These are phyloP conservation scores for Drosophila asahinai DNA, from an alignment of 1,140 invertebrate species.

Conservation along the genomic window DNA sequence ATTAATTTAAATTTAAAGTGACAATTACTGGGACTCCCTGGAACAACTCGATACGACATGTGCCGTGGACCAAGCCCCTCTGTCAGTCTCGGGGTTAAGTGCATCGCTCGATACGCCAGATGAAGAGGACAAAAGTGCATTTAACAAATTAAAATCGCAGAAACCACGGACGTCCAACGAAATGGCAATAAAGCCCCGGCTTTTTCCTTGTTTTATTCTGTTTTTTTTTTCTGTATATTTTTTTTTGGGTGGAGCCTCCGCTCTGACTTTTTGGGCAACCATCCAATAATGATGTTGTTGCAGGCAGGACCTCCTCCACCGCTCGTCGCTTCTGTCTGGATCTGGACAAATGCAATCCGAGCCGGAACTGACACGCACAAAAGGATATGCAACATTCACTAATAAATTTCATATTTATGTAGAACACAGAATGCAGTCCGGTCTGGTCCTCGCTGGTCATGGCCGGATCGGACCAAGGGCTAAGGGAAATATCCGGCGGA, in stretches of 20 bases:
- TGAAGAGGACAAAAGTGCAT: slow-evolving; percentile 71
- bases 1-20: slow-evolving; percentile 24
- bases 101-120: slow-evolving; percentile 40
- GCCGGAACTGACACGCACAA: slow-evolving; percentile 80
- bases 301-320: slow-evolving; percentile 1
- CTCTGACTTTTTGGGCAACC: slow-evolving; percentile 18
- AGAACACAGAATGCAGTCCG: slow-evolving; percentile 54
- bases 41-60: slow-evolving; percentile 4
- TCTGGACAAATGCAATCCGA: slow-evolving; percentile 66
- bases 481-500: slow-evolving; percentile 33
- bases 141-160: slow-evolving; percentile 79
- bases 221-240: slow-evolving; percentile 6
- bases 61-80: not conserved
- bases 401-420: slow-evolving; percentile 83
- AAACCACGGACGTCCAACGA: slow-evolving; percentile 43
- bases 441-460: not conserved
- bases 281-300: slow-evolving; percentile 44
- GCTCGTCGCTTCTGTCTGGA: slow-evolving; percentile 16
- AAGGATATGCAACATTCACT: slow-evolving; percentile 80
- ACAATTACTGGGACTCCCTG: slow-evolving; percentile 13
- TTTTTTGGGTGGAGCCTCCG: not conserved
- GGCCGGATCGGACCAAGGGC: not conserved
- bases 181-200: slow-evolving; percentile 36
- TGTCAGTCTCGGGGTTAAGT: slow-evolving; percentile 36
- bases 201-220: slow-evolving; percentile 1